Base-by-base conservation (phyloP, 2,113 vertebrate genomes). In the Rhombomys opimus region DNA sequence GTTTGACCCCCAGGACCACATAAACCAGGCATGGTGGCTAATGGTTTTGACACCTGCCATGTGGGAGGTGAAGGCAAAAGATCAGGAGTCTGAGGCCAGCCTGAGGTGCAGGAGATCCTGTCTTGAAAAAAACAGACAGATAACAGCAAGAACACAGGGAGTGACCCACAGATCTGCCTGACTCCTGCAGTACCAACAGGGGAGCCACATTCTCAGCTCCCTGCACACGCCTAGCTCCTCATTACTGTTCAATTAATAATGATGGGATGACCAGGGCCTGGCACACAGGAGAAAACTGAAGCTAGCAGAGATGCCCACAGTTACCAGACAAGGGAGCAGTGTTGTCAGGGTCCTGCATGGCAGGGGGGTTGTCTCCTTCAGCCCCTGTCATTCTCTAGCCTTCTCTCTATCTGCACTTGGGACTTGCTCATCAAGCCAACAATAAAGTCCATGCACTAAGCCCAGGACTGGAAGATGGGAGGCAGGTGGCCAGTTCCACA, bases 321-420 rank as follows among this genome's bases (percentile, higher is more conserved):
- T 1, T 23, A 35, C n/a, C 57, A 30, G 11, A 35, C 3, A 11
- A n/a, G 59, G 50, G 41, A 67, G 78, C 7, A 3, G 89, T 38
- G n/a, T 0, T 52, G 72, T n/a, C 10, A 12, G 46, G 3, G 25
- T 15, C 86, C 3, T 7, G 1, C 61, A 46, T 0, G 8, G 27
- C 85, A 87, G 46, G 41, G 18, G 18, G 18, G 18, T 17, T 4
- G 59, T 30, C 23, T 86, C 61, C 61, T 86, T 46, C 10, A 65
- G 46, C 59, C 50, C 54, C 30, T 8, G 4, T 27, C 67, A 11
- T 32, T 5, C 35, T 72, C 35, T 30, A 15, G 27, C 35, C 25
- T 27, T 38, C 32, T n/a, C 23, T 65, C n/a, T 17, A 81, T 5
- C 50, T 91, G 15, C 25, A 68, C n/a, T 38, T 18, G 15, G 50